These are phyloP conservation scores for Notamacropus eugenii DNA, from an alignment of 2,797 vertebrate species.

Conservation along the genomic window DNA sequence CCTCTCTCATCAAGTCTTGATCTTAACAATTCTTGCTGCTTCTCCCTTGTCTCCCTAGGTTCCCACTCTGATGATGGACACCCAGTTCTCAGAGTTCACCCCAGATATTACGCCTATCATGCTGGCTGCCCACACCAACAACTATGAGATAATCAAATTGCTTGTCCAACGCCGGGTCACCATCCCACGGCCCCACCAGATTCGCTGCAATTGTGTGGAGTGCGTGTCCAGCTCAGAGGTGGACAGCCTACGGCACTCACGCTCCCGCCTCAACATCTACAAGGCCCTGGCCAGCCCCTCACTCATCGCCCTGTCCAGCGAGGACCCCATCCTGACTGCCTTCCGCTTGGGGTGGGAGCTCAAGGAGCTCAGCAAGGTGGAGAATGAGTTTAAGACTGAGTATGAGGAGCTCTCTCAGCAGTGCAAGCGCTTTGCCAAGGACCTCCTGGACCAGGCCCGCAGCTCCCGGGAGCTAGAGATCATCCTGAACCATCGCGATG, in stretches of 20 bases:
- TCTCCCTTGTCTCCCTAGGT: slow-evolving; percentile 85
- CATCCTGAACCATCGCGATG: slow-evolving; percentile 96
- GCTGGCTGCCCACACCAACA: slow-evolving; percentile 99
- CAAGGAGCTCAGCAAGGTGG: slow-evolving; percentile 98
- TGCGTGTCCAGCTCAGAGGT: slow-evolving; percentile 97
- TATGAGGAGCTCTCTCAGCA: slow-evolving; percentile 98
- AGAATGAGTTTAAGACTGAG: slow-evolving; percentile 98
- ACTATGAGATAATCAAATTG: slow-evolving; percentile 99
- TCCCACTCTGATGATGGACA: slow-evolving; percentile 97
- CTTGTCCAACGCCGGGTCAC: slow-evolving; percentile 96
- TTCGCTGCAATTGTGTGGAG: slow-evolving; percentile 96
- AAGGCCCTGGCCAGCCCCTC: slow-evolving; percentile 96
- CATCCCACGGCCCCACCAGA: slow-evolving; percentile 96
- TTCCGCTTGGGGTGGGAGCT: slow-evolving; percentile 98
- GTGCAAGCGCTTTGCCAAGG: slow-evolving; percentile 97
- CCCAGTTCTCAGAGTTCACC: slow-evolving; percentile 98
- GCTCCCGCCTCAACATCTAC: slow-evolving; percentile 97
- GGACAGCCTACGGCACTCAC: slow-evolving; percentile 95
- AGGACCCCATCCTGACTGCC: slow-evolving; percentile 96
- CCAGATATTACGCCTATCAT: slow-evolving; percentile 99
- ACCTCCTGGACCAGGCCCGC: slow-evolving; percentile 96
- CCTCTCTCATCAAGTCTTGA: slow-evolving; percentile 47
- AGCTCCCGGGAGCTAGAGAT: slow-evolving; percentile 97
- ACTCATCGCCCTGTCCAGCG: slow-evolving; percentile 95
- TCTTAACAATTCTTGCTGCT: slow-evolving; percentile 1